phyloP scores from a whole-genome alignment of 2,888 invertebrate species.

The Osmoderma eremita region DNA sequence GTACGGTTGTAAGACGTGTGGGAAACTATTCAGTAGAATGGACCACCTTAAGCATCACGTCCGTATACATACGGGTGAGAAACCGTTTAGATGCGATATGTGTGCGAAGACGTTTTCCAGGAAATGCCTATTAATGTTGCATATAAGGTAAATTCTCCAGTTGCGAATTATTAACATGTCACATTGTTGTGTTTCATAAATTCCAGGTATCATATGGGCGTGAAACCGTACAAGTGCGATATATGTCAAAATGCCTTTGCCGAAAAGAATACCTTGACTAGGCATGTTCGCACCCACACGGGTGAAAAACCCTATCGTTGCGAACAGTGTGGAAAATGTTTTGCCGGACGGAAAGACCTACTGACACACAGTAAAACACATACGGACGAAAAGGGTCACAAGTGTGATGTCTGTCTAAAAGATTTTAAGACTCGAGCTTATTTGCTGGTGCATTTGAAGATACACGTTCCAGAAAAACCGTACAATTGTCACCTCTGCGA shows the following conservation, averaged over 20 bases:
- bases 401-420: conserved; percentile 52
- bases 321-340: conserved; percentile 52
- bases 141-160: conserved; percentile 23
- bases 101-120: conserved; percentile 52
- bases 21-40: conserved; percentile 40
- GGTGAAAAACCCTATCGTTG: conserved; percentile 55
- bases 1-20: conserved; percentile 39
- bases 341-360: conserved; percentile 52
- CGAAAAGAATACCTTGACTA: conserved; percentile 52
- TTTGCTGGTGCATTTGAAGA: conserved; percentile 50
- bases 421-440: conserved; percentile 54
- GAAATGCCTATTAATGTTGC: conserved; percentile 49
- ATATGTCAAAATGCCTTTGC: conserved; percentile 53
- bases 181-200: too few relatives aligned
- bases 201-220: conserved; percentile 34
- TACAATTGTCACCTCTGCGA: conserved; percentile 40
- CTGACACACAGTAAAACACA: conserved; percentile 54
- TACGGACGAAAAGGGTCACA: conserved; percentile 52
- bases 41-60: conserved; percentile 40
- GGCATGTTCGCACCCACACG: conserved; percentile 53
- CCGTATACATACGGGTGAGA: conserved; percentile 36
- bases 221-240: conserved; percentile 50
- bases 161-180: too few relatives aligned
- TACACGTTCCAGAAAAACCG: conserved; percentile 34
- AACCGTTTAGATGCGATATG: conserved; percentile 48